Conservation (phyloP, 2,888 invertebrate genomes). For the Falcaria lacertinaria region DNA sequence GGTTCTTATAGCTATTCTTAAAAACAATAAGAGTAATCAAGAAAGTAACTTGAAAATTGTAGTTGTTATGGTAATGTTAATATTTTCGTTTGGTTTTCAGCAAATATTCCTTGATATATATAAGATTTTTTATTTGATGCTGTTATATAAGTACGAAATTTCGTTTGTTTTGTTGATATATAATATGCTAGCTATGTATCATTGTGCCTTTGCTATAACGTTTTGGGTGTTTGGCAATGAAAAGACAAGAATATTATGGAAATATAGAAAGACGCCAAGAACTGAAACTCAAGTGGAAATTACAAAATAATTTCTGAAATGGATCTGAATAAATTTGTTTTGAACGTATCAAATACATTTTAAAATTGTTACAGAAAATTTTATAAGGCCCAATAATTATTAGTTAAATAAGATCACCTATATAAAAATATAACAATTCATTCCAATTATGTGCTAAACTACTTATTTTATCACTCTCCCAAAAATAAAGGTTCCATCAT, state of each 20-base stretch:
- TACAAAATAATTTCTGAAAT: not conserved
- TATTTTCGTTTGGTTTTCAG: slow-evolving; percentile 59
- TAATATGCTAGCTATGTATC: slow-evolving; percentile 48
- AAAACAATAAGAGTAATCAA: slow-evolving; percentile 34
- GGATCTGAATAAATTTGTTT: no score
- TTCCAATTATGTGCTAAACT: no score
- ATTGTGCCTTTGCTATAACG: slow-evolving; percentile 52
- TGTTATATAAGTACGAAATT: slow-evolving; percentile 12
- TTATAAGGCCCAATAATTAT: no score
- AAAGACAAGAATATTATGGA: slow-evolving; percentile 56
- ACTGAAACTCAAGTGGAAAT: not conserved
- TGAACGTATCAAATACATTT: no score
- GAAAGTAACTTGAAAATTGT: slow-evolving; percentile 42
- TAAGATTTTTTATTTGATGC: slow-evolving; percentile 36
- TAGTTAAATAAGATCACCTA: no score
- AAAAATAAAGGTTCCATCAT: no score
- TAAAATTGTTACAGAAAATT: no score
- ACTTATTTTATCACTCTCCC: no score
- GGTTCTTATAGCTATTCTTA: slow-evolving; percentile 43
- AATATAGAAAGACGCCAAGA: slow-evolving; percentile 9
- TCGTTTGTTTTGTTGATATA: slow-evolving; percentile 17
- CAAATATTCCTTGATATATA: slow-evolving; percentile 48
- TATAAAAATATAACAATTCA: no score
- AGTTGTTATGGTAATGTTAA: slow-evolving; percentile 49
- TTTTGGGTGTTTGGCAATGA: slow-evolving; percentile 68